Percentiles rank a stretch among this genome's conserved stretches.
These are phyloP conservation scores for Protonemura montana DNA, from an alignment of 2,888 invertebrate genomes.

Conservation along the genomic window DNA sequence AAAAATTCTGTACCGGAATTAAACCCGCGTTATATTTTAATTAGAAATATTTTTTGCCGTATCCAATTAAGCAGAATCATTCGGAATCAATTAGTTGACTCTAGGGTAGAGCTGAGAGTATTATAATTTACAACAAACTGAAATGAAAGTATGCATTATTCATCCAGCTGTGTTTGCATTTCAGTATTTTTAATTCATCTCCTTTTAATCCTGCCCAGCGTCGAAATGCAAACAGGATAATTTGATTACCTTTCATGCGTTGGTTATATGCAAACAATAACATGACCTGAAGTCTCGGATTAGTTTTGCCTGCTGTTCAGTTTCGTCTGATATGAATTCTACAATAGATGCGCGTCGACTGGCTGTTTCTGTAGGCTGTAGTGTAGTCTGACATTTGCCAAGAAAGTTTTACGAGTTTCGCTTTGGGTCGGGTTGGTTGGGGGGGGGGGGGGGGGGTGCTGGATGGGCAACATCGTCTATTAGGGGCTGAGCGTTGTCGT, in stretches of 20 bases:
- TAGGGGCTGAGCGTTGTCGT: slow-evolving; percentile 3
- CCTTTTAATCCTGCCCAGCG: not conserved
- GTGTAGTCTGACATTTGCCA: slow-evolving; percentile 25
- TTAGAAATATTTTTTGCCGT: slow-evolving; percentile 1
- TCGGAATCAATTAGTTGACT: slow-evolving; percentile 21
- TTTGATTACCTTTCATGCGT: slow-evolving; percentile 12
- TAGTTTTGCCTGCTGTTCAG: not conserved
- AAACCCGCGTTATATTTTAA: slow-evolving; percentile 19
- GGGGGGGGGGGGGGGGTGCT: not conserved
- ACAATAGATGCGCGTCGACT: not conserved
- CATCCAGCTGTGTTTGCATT: not conserved
- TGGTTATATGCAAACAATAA: slow-evolving; percentile 7
- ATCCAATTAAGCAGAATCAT: slow-evolving; percentile 23
- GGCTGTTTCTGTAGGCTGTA: not conserved
- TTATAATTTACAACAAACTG: not conserved
- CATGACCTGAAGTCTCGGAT: slow-evolving; percentile 5
- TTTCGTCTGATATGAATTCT: not conserved
- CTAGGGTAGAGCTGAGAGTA: not conserved
- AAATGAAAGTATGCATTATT: slow-evolving; percentile 14
- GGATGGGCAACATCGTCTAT: slow-evolving; percentile 18
- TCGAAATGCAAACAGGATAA: not conserved
- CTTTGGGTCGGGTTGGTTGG: not conserved
- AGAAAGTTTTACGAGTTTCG: slow-evolving; percentile 27
- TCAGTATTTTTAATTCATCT: not conserved
- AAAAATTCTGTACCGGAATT: not conserved